Evolutionary conservation across 1,140 invertebrate species (phyloP).

Genomic region (Odontomachus brunneus): DNA sequence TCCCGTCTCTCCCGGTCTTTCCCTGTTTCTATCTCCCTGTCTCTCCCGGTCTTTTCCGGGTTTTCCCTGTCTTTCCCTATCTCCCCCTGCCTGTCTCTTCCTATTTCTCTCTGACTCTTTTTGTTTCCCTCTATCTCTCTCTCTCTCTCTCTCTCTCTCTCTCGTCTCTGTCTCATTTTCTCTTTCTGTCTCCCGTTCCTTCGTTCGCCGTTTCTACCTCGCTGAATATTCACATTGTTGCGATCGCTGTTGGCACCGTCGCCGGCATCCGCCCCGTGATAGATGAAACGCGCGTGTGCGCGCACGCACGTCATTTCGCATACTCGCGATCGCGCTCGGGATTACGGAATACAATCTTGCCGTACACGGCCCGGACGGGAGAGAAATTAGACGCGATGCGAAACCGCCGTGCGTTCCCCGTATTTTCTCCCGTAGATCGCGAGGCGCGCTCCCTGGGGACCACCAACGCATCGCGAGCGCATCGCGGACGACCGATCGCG

Average conservation of each 20-base stretch:
- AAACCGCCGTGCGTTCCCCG: constrained; percentile 41
- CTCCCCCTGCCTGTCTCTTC: not conserved
- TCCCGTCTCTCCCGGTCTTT: not conserved
- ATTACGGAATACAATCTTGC: constrained; percentile 37
- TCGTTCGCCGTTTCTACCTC: too few species aligned
- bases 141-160: too few species aligned
- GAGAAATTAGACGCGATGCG: constrained; percentile 65
- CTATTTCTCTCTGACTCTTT: too few species aligned
- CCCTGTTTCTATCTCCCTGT: not conserved
- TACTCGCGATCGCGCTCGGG: constrained; percentile 36
- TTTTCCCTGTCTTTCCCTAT: not conserved
- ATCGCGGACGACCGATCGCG: constrained; percentile 11
- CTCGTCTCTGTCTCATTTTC: too few species aligned
- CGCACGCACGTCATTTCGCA: constrained; percentile 49
- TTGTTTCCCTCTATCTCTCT: not conserved
- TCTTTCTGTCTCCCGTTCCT: too few species aligned
- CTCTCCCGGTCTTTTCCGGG: not conserved
- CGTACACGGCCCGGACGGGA: constrained; percentile 59
- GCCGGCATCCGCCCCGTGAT: constrained; percentile 13
- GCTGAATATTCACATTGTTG: not conserved
- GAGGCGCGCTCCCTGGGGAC: not conserved
- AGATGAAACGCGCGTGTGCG: constrained; percentile 21
- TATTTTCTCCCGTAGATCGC: not conserved
- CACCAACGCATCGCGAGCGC: constrained; percentile 8
- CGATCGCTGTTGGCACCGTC: not conserved